Evolutionary conservation across 2,113 vertebrate species (phyloP).

Genomic region (Cranoglanis bouderius): DNA sequence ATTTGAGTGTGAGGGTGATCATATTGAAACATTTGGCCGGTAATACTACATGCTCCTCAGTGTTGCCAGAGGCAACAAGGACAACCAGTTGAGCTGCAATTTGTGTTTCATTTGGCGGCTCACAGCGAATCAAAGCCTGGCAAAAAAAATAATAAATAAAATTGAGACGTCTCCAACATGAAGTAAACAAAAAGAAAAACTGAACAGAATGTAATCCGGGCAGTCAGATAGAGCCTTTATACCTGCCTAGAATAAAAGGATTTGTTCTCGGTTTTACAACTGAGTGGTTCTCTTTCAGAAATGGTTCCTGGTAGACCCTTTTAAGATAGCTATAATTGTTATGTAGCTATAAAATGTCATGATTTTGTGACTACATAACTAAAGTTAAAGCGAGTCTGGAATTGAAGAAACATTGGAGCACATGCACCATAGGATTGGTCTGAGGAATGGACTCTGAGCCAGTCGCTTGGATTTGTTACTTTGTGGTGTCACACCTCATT

Average conservation of each 20-base stretch:
- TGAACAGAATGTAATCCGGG: neutral
- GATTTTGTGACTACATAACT: too few relatives aligned
- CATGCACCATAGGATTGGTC: neutral
- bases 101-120: slow-evolving; percentile 17
- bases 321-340: neutral
- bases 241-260: neutral
- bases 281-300: too few relatives aligned
- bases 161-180: neutral
- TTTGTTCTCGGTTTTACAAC: neutral
- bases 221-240: neutral
- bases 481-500: neutral
- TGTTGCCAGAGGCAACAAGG: slow-evolving; percentile 25
- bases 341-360: neutral
- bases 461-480: neutral
- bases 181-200: neutral
- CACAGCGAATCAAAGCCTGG: neutral
- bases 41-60: slow-evolving; percentile 10
- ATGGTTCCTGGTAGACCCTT: neutral
- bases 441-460: neutral
- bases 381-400: neutral
- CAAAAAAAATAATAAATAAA: neutral
- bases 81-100: slow-evolving; percentile 19
- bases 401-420: neutral
- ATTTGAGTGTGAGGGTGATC: slow-evolving; percentile 52
- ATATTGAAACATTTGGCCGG: slow-evolving; percentile 24